Conservation (phyloP, 2,113 vertebrate genomes). For the Malurus elegans region DNA sequence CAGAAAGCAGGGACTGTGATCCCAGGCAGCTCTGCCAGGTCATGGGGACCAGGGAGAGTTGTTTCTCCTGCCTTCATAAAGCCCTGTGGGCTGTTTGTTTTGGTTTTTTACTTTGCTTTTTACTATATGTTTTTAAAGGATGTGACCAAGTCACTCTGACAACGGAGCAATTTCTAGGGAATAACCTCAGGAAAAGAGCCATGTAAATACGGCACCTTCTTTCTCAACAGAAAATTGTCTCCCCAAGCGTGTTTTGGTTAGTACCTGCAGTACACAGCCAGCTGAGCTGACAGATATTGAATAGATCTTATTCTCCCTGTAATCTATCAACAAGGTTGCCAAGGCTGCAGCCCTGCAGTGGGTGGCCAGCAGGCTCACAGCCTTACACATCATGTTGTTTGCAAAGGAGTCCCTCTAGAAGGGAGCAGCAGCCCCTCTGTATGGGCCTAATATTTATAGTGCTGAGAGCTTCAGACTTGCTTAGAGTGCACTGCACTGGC, state of each 20-base stretch:
- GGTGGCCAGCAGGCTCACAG: background rate
- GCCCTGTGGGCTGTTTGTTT: accelerated
- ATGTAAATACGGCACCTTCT: background rate
- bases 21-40: background rate
- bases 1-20: background rate
- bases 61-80: background rate
- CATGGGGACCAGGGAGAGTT: accelerated
- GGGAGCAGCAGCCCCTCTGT: background rate
- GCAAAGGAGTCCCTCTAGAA: background rate
- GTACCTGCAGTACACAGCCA: background rate
- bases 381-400: accelerated
- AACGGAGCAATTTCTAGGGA: background rate
- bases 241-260: background rate
- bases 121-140: background rate
- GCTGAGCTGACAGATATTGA: background rate
- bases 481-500: background rate
- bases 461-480: background rate
- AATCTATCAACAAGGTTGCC: background rate
- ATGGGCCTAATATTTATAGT: background rate
- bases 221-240: background rate
- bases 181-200: background rate
- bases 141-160: background rate
- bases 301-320: background rate
- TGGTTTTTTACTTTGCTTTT: background rate
- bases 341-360: background rate